Percentiles rank a stretch among this genome's conserved stretches.
Conservation (phyloP, 2,113 vertebrate species). For the Toxostoma redivivum region DNA sequence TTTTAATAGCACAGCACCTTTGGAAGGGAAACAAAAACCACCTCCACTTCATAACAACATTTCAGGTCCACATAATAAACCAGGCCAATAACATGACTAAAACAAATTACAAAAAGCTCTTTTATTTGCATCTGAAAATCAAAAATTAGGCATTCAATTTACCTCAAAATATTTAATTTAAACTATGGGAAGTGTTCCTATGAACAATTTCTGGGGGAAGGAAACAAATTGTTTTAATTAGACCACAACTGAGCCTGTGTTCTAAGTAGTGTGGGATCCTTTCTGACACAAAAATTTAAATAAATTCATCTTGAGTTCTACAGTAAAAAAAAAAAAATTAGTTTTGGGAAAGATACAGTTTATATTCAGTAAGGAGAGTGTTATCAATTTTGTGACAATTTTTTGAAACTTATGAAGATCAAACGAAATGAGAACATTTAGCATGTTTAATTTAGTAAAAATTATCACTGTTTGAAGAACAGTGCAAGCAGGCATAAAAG, state of each 20-base stretch:
- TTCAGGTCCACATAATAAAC: neutral
- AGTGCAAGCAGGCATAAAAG: neutral
- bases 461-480: neutral
- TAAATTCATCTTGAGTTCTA: neutral
- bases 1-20: neutral
- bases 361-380: neutral
- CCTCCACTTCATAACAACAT: neutral
- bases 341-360: neutral
- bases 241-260: neutral
- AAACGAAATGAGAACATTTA: neutral
- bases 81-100: neutral
- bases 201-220: neutral
- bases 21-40: fast-evolving
- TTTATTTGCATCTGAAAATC: neutral
- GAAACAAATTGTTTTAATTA: neutral
- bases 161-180: neutral
- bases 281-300: neutral
- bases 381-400: neutral
- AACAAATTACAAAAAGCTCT: neutral
- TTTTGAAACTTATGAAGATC: neutral
- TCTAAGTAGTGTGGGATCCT: neutral
- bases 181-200: neutral
- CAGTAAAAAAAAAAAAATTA: neutral
- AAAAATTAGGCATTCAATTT: neutral
- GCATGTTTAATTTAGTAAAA: neutral